Conservation (phyloP, 1,140 invertebrate genomes). For the Ruditapes philippinarum region DNA sequence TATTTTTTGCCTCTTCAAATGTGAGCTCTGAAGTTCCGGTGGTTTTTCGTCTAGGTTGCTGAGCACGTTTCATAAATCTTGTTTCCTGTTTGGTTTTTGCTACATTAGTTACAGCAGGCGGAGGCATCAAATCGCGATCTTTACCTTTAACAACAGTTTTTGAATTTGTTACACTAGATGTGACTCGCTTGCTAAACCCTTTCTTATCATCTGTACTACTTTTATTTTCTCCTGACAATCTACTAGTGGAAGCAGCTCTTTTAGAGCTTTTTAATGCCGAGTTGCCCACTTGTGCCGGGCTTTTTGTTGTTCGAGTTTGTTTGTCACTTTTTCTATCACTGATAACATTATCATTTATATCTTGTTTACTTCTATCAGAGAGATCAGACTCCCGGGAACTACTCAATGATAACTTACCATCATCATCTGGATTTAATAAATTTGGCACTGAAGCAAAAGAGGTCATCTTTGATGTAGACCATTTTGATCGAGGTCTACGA, state of each 20-base stretch:
- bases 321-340: conserved; percentile 23
- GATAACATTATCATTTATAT: conserved; percentile 53
- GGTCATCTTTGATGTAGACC: conserved; percentile 14
- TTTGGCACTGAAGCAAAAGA: conserved; percentile 54
- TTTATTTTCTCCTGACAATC: background rate
- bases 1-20: conserved; percentile 59
- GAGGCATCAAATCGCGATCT: conserved; percentile 61
- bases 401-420: conserved; percentile 22
- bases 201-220: conserved; percentile 48
- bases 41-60: conserved; percentile 26
- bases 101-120: conserved; percentile 25
- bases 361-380: conserved; percentile 16
- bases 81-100: conserved; percentile 38
- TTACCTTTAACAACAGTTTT: conserved; percentile 26
- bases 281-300: background rate
- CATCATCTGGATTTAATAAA: conserved; percentile 51
- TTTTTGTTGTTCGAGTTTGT: background rate
- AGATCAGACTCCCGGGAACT: conserved; percentile 21
- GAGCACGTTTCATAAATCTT: conserved; percentile 21
- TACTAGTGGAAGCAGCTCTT: conserved; percentile 13
- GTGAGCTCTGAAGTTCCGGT: conserved; percentile 49
- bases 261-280: background rate
- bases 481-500: conserved; percentile 48
- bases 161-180: conserved; percentile 8
- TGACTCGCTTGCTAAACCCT: background rate